Evolutionary conservation across 2,797 vertebrate genomes (phyloP).

Genomic region (Accipiter minullus): DNA sequence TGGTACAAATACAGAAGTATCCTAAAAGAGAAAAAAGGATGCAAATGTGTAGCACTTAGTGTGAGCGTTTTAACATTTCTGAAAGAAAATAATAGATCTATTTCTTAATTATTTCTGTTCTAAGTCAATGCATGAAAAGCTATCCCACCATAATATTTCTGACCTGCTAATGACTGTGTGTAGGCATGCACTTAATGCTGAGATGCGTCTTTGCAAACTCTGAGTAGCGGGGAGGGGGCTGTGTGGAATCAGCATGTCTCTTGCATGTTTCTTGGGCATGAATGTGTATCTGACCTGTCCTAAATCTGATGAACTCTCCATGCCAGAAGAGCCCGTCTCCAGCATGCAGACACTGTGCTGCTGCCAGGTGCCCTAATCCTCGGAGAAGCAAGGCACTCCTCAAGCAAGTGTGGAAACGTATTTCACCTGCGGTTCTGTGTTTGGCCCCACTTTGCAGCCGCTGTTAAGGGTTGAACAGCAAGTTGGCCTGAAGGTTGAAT

Average conservation of each 20-base stretch:
- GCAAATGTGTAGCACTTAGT: not conserved
- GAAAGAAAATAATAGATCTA: not conserved
- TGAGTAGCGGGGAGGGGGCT: fast-evolving
- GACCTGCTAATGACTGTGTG: not conserved
- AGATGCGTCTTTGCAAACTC: not conserved
- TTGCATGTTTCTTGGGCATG: not conserved
- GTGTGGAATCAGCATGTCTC: not conserved
- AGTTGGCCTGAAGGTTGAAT: not conserved
- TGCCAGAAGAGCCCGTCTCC: not conserved
- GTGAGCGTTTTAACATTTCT: not conserved
- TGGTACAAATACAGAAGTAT: not conserved
- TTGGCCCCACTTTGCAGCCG: not conserved
- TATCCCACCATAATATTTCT: not conserved
- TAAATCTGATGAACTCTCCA: not conserved
- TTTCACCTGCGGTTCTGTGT: not conserved
- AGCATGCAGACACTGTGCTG: not conserved
- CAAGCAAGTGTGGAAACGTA: not conserved
- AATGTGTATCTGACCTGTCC: not conserved
- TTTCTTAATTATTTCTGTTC: not conserved
- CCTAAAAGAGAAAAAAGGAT: not conserved
- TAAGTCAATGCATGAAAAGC: not conserved
- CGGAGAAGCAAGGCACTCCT: not conserved
- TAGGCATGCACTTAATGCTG: not conserved
- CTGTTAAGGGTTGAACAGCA: not conserved
- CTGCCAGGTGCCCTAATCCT: not conserved